These are phyloP conservation scores for Muscina levida DNA, from an alignment of 2,888 invertebrate genomes.

Conservation along the genomic window DNA sequence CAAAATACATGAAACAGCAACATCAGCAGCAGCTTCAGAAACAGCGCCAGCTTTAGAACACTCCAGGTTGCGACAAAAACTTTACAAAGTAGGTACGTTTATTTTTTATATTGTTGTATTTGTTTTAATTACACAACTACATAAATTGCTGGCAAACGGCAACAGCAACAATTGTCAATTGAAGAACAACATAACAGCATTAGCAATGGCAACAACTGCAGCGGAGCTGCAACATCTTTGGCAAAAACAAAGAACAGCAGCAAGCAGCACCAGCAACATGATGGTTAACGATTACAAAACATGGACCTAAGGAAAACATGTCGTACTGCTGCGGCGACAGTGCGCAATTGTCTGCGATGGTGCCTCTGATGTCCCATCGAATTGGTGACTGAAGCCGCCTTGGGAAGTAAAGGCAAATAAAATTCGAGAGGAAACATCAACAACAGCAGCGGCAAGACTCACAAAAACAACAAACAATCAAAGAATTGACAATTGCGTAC, in stretches of 20 bases:
- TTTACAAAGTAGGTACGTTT: constrained; percentile 2
- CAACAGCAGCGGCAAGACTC: neutral
- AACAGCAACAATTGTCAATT: constrained; percentile 39
- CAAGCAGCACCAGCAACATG: constrained; percentile 47
- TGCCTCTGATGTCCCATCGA: constrained; percentile 23
- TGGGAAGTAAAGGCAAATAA: constrained; percentile 33
- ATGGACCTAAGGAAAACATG: constrained; percentile 60
- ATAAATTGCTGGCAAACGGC: constrained; percentile 56
- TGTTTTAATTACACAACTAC: constrained; percentile 62
- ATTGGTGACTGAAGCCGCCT: constrained; percentile 46
- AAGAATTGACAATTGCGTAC: constrained; percentile 45
- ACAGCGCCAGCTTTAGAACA: constrained; percentile 42
- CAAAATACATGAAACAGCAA: constrained; percentile 63
- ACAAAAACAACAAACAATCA: constrained; percentile 13
- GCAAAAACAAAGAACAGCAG: constrained; percentile 18
- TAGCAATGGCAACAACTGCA: constrained; percentile 39
- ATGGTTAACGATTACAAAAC: constrained; percentile 60
- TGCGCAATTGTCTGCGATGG: constrained; percentile 50
- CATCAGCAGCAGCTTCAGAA: constrained; percentile 41
- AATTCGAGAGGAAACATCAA: neutral
- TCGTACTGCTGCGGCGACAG: constrained; percentile 60
- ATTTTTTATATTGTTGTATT: constrained; percentile 35
- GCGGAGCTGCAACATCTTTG: constrained; percentile 25
- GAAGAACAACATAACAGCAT: neutral
- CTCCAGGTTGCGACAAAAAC: constrained; percentile 18